Evolutionary conservation across 2,797 vertebrate genomes (phyloP).

Genomic region (Acanthornis magna): DNA sequence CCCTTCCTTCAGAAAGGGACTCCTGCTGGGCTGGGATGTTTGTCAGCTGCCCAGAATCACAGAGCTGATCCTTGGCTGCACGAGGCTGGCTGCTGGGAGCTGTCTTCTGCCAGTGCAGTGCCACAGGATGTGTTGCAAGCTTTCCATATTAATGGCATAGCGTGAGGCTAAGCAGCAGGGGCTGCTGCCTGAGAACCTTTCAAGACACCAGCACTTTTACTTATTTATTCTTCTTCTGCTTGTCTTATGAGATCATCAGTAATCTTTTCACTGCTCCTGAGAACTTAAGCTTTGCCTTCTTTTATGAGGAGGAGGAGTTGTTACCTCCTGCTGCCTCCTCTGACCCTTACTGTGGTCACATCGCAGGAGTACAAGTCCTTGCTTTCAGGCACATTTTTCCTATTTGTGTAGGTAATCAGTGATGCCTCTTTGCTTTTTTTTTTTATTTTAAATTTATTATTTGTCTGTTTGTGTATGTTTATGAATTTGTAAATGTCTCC

Average conservation of each 20-base stretch:
- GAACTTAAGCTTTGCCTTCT: background rate
- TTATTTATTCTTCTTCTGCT: slow-evolving; percentile 2
- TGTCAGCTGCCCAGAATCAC: background rate
- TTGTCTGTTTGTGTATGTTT: background rate
- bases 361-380: background rate
- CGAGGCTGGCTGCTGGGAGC: background rate
- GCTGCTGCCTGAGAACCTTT: slow-evolving; percentile 8
- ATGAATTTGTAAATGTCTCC: background rate
- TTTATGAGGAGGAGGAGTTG: background rate
- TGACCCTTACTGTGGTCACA: background rate
- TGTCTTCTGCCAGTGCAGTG: background rate
- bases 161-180: background rate
- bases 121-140: background rate
- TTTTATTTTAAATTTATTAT: no score
- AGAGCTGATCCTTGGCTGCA: background rate
- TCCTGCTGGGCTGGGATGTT: background rate
- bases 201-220: background rate
- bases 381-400: background rate
- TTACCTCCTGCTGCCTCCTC: background rate
- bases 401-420: background rate
- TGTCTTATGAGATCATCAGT: background rate
- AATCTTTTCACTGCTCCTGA: background rate
- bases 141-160: slow-evolving; percentile 6
- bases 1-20: background rate
- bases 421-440: background rate